Evolutionary conservation across 2,888 invertebrate species (phyloP), one percentile per base, ranked within the genome.

Genomic region (Agonopterix arenella): DNA sequence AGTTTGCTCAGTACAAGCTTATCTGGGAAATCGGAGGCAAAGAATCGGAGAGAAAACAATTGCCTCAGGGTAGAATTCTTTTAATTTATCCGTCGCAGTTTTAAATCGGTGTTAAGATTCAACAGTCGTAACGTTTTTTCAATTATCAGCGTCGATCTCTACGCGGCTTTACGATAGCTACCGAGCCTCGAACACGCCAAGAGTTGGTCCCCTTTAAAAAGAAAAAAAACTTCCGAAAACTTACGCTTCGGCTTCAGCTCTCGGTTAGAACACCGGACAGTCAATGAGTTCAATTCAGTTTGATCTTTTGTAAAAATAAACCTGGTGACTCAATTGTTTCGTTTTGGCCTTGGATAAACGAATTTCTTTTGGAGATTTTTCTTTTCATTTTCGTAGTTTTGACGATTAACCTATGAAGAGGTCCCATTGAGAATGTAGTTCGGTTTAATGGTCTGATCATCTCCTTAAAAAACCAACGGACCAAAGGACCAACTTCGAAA

Each of bases 101-200:
- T 84, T 82, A 84, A 84, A 85, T 81, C 84, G 80, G 79, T 83
- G 85, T 85, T 86, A 82, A 80, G 80, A 84, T 81, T 82, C 83
- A 79, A 70, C 72, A 73, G 76, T 81, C 80, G 82, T 75, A 79
- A 79, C 73, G 76, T 80, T 83, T 79, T 78, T 82, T 81, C 78
- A 82, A 81, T 84, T 84, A 84, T 84, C 84, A 66, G 78, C 62
- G 70, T 67, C 68, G 80, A 83, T 84, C 83, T 82, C 70, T 73
- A 72, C 80, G 78, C 71, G 71, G 75, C 73, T 72, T 73, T 74
- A 72, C 78, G 78, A 83, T 79, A 71, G 83, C 83, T 81, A 81
- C 82, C 68, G 78, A 72, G 71, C 56, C 66, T 67, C 62, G 62
- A 69, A 73, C 77, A 76, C 68, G 75, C 72, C 68, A 68, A 63